Base-by-base conservation (phyloP, 2,888 invertebrate species). In the Lasius fuliginosus region DNA sequence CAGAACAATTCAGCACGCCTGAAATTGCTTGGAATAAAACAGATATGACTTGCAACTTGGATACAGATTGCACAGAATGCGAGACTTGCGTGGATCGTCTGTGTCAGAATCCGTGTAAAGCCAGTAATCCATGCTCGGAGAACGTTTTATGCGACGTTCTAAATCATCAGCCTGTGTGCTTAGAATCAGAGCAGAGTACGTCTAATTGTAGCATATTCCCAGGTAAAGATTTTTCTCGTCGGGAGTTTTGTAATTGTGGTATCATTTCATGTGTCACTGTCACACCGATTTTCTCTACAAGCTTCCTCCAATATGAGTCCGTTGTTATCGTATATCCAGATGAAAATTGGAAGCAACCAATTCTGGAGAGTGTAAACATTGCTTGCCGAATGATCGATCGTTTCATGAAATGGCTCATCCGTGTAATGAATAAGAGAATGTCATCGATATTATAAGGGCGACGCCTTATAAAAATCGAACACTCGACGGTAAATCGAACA, bases 101-200 rank as follows among this genome's bases (percentile, higher is more conserved):
- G 49, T 97, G 96, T 93, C 91, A 94, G 83, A 95, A 95, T 93
- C 96, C 96, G 79, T 97, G 96, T 91, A 93, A 94, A 81, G 92
- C 94, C 90, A 95, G 95, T 89, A 93, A 94, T 88, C 95, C 97
- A 3, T 97, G 97, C 92, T 97, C 97, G 49, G 96, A 97, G 89
- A 97, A 97, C 92, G 97, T 97, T 0, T 96, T 96, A 84, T 98
- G 98, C 92, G 95, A 95, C 18, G 97, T 97, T 15, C 96, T 97
- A 92, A 97, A 97, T 92, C 98, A 98, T 94, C 96, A 96, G 90
- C 97, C 98, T 0, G 96, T 97, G 88, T 98, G 98, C 93, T 96
- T 96, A 77, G 98, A 98, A 92, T 95, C 95, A 92, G 91, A 91
- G 91, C 91, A 90, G 92, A 94, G 92, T 90, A 93, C 94, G 92